phyloP scores from a whole-genome alignment of 2,113 vertebrate species.

The Pygoscelis antarcticus region DNA sequence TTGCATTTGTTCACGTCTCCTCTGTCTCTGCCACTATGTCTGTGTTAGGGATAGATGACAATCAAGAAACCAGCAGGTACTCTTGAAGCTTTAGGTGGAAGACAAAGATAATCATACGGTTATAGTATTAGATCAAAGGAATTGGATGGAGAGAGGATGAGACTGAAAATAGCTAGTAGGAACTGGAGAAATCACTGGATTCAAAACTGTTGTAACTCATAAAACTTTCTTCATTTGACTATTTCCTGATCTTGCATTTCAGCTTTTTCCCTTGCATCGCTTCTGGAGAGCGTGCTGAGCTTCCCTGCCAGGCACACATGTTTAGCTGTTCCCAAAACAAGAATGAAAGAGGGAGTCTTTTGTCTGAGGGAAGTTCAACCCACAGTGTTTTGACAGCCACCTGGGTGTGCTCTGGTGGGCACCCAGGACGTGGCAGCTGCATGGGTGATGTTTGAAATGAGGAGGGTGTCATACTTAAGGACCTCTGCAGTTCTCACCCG shows the following conservation, averaged over 20 bases:
- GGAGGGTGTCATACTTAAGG: neutral
- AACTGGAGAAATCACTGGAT: neutral
- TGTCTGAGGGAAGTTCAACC: neutral
- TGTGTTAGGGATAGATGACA: neutral
- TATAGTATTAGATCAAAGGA: neutral
- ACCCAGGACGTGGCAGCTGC: rapidly evolving
- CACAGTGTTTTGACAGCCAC: neutral
- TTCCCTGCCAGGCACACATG: neutral
- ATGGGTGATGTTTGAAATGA: neutral
- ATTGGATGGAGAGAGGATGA: neutral
- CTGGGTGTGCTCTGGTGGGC: rapidly evolving
- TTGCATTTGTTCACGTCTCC: neutral
- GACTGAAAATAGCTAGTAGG: neutral
- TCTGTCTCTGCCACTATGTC: neutral
- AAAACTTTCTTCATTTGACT: neutral
- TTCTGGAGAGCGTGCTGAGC: neutral
- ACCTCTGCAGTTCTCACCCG: rapidly evolving
- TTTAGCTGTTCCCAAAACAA: neutral
- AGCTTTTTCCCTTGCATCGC: neutral
- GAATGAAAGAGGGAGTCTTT: neutral
- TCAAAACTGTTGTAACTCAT: neutral
- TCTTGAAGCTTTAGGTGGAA: neutral
- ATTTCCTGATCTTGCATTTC: neutral
- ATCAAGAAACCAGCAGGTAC: neutral
- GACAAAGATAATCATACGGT: neutral